Evolutionary conservation across 2,113 vertebrate genomes (phyloP), one percentile per base, ranked within the genome.

Genomic region (Scytalopus superciliaris): DNA sequence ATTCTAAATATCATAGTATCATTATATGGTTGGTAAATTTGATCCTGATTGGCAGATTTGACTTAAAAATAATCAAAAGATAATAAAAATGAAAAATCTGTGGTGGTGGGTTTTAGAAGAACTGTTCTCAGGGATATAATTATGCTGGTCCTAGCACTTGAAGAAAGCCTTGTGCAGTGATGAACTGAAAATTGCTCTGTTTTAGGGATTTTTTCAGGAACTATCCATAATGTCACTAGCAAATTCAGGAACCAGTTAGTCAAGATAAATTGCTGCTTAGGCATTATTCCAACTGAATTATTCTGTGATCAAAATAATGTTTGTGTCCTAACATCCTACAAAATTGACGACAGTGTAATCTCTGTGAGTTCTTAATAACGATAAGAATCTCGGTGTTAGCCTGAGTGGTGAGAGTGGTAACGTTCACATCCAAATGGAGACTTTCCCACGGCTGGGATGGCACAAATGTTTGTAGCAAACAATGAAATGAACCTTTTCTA

Each of bases 391-490:
- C 64, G 49, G n/a, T 45, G 39, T 87, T 83, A 40, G 73, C 24
- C 25, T 19, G 45, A 55, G 84, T 15, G 53, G 44, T 49, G 93
- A 75, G 87, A 85, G 55, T 44, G 76, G 62, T 69, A 73, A 42
- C 24, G 79, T 83, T 94, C 59, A 21, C 47, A 9, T 93, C 95
- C 98, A 96, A 86, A 40, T 97, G 98, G 95, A 50, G 49, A 17
- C 22, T 87, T 97, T 98, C 98, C 93, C 98, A 98, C 84, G 81
- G 76, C 25, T 79, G 70, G 89, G 66, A 76, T 27, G 59, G 24
- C 55, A 74, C 35, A 52, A 84, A 69, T 53, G 89, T 84, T 72
- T 79, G 52, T 57, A 84, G 64, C 92, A 91, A 96, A 97, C 73
- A 97, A 91, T 60, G 86, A 77, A 82, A 79, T 89, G 87, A 93